phyloP scores from a whole-genome alignment of 2,797 vertebrate species.

The Acrocephalus scirpaceus region DNA sequence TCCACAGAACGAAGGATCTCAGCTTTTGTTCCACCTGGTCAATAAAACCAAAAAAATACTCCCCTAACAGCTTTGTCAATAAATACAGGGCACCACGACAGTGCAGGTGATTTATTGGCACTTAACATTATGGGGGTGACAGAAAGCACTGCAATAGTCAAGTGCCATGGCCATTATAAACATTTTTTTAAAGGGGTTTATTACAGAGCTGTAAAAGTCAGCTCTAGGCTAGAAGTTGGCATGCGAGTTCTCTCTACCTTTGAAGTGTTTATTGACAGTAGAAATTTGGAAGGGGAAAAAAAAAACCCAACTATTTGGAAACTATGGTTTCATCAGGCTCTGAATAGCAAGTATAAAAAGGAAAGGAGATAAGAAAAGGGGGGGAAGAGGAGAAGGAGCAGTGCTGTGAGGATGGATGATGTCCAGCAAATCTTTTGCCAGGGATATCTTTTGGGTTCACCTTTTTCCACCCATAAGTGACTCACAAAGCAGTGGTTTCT shows the following conservation, averaged over 20 bases:
- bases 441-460: not conserved
- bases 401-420: not conserved
- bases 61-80: not conserved
- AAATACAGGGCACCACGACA: not conserved
- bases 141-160: slow-evolving; percentile 53
- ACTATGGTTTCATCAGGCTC: not conserved
- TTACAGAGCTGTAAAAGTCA: slow-evolving; percentile 60
- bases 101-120: slow-evolving; percentile 58
- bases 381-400: not conserved
- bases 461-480: not conserved
- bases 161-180: slow-evolving; percentile 53
- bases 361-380: not conserved
- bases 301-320: not conserved
- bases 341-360: not conserved
- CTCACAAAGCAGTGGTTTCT: slow-evolving; percentile 25
- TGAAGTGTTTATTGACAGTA: slow-evolving; percentile 58
- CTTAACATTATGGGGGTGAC: slow-evolving; percentile 3
- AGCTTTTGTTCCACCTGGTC: not conserved
- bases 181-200: slow-evolving; percentile 54
- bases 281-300: not conserved
- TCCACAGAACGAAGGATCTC: not conserved
- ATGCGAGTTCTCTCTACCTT: not conserved
- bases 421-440: not conserved
- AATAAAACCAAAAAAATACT: not conserved
- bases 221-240: slow-evolving; percentile 50